Conservation (phyloP, 2,888 invertebrate genomes). For the Diaperis boleti region DNA sequence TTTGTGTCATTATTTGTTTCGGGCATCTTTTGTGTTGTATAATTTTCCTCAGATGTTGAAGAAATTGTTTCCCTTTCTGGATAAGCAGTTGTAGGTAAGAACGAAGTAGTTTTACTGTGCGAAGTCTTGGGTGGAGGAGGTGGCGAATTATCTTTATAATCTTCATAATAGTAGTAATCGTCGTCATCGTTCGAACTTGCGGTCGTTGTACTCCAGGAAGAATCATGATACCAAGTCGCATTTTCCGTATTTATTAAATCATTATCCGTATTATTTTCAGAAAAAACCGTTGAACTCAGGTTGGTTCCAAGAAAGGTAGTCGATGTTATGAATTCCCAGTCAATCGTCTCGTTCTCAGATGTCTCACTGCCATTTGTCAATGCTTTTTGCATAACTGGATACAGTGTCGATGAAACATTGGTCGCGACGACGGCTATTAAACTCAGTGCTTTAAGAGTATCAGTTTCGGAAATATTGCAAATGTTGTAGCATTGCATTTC, state of each 20-base stretch:
- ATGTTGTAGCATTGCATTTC: constrained; percentile 30
- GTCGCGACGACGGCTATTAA: constrained; percentile 46
- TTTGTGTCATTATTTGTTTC: neutral
- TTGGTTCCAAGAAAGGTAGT: neutral
- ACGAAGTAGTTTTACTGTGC: too few species aligned
- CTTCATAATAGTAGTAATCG: neutral
- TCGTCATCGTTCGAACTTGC: constrained; percentile 20
- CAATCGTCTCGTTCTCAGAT: constrained; percentile 4
- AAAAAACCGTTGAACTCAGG: neutral
- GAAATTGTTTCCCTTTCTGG: too few species aligned
- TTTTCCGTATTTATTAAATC: constrained; percentile 1
- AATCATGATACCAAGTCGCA: constrained; percentile 1
- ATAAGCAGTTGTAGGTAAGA: too few species aligned
- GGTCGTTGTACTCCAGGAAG: constrained; percentile 39
- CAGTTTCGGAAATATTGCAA: constrained; percentile 38
- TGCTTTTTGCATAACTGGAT: constrained; percentile 44
- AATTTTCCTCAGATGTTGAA: too few species aligned
- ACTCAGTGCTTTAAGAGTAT: constrained; percentile 51
- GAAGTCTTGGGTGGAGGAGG: constrained; percentile 15
- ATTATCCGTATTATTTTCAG: constrained; percentile 6
- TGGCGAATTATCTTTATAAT: constrained; percentile 1
- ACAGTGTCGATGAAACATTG: constrained; percentile 44
- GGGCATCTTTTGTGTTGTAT: too few species aligned
- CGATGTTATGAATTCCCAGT: constrained; percentile 12
- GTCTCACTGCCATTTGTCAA: constrained; percentile 4